Base-by-base conservation (phyloP, 30 jellyfish, hydroid and myxozoan genomes). In the Turritopsis rubra region DNA sequence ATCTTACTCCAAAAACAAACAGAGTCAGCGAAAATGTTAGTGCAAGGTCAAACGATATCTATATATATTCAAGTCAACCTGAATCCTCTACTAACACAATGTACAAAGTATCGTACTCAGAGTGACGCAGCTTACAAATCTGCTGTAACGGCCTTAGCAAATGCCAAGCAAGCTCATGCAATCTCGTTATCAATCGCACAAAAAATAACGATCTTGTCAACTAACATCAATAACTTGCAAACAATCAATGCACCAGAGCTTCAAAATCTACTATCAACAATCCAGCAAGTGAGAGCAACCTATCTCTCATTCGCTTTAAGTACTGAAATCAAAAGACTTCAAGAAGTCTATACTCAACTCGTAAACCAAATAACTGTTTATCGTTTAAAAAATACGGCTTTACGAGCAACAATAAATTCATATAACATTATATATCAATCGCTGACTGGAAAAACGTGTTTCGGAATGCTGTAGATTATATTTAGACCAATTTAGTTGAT, bases 51-150 rank as follows among this genome's bases (percentile, higher is more conserved):
- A 66, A 30, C 70, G 28, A 82, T 82, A 21, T 21, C 41, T 16
- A 52, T 26, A 5, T 82, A 82, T 31, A 82, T 82, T 1, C 31
- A 66, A 16, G 52, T 27, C 29, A 26, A 82, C 53, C 85, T 82
- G 19, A 27, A 66, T 5, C 88, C 88, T 22, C 88, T 82, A 1
- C 85, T 82, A 0, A 52, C 75, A n/a, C 86, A 72, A 66, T 82
- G 88, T 41, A 28, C 75, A 73, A 71, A 22, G 82, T 82, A 82
- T 25, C 28, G 68, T 4, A 29, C 73, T n/a, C 53, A 82, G 29
- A 65, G 77, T 9, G 24, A n/a, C 0, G 27, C 85, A 21, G 88
- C 88, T 41, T n/a, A 27, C 52, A 71, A 68, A 30, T 29, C 84
- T 18, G 88, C 85, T 41, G 76, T 65, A 66, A 66, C 41, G 20